Percentiles rank a stretch among this genome's conserved stretches.
These are phyloP conservation scores for Cherax quadricarinatus DNA, from an alignment of 1,140 invertebrate species.

Conservation along the genomic window DNA sequence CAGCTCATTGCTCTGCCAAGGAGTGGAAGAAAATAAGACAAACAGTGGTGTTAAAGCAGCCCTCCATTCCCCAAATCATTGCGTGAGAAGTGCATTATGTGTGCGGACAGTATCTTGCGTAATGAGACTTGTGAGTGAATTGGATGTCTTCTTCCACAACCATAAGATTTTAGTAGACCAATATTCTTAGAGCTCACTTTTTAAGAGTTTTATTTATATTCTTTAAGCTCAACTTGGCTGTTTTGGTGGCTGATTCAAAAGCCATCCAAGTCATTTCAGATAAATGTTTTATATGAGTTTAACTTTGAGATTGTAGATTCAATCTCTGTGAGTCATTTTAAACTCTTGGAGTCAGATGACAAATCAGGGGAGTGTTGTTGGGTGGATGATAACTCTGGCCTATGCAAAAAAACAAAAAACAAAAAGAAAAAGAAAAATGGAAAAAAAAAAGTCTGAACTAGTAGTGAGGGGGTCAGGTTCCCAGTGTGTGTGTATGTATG, in stretches of 20 bases:
- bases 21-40: conserved; percentile 16
- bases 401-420: conserved; percentile 51
- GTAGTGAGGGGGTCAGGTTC: conserved; percentile 38
- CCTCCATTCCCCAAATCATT: conserved; percentile 28
- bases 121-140: not conserved
- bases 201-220: conserved; percentile 66
- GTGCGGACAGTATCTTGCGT: conserved; percentile 2
- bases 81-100: conserved; percentile 16
- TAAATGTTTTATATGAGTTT: conserved; percentile 57
- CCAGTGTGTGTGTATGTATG: conserved; percentile 19
- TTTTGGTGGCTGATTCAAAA: conserved; percentile 45
- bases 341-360: conserved; percentile 41
- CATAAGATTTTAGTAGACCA: conserved; percentile 64
- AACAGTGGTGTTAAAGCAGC: conserved; percentile 26
- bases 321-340: conserved; percentile 35
- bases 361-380: conserved; percentile 54
- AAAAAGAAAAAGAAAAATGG: conserved; percentile 24
- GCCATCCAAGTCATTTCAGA: conserved; percentile 56
- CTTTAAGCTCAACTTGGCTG: conserved; percentile 64
- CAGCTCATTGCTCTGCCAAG: not conserved
- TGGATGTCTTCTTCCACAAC: conserved; percentile 55
- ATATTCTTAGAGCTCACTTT: conserved; percentile 53
- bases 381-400: conserved; percentile 45
- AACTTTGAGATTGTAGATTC: conserved; percentile 43
- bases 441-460: conserved; percentile 16